These are phyloP conservation scores for Apis dorsata DNA, from an alignment of 1,140 invertebrate genomes.

Conservation along the genomic window DNA sequence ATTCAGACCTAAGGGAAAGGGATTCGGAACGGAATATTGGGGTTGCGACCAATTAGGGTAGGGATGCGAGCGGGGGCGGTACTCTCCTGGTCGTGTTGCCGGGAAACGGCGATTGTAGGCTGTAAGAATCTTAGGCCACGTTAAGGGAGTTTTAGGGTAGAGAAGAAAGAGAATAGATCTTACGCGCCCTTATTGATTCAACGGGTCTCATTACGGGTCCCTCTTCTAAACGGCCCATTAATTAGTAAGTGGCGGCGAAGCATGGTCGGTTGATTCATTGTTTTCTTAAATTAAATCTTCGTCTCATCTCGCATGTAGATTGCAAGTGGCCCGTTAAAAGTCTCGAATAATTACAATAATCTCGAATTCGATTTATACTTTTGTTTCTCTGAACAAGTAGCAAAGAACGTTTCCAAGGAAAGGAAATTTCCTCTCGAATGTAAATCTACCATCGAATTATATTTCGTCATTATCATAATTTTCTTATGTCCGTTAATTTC, in stretches of 20 bases:
- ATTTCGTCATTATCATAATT: conserved; percentile 9
- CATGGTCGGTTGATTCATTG: conserved; percentile 41
- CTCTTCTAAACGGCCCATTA: conserved; percentile 63
- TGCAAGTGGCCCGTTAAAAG: conserved; percentile 1
- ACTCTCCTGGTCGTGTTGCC: conserved; percentile 66
- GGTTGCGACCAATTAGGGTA: conserved; percentile 69
- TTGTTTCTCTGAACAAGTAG: neutral
- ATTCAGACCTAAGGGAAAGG: conserved; percentile 39
- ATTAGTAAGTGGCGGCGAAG: conserved; percentile 52
- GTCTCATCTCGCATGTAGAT: conserved; percentile 9
- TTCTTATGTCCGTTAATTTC: conserved; percentile 14
- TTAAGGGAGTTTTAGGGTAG: conserved; percentile 60
- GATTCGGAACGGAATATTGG: conserved; percentile 54
- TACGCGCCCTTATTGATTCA: conserved; percentile 70
- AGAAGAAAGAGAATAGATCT: conserved; percentile 46
- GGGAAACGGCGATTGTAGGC: conserved; percentile 70
- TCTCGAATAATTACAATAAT: conserved; percentile 9
- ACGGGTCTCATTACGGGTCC: conserved; percentile 58
- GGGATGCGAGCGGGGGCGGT: conserved; percentile 66
- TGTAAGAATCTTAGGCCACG: conserved; percentile 59
- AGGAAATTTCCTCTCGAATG: neutral
- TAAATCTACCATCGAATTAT: conserved; percentile 9
- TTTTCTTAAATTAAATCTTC: conserved; percentile 41
- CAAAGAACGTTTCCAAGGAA: neutral
- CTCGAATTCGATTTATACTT: neutral